Base-by-base conservation (phyloP, 2,888 invertebrate genomes). In the Mycalesis mineus region DNA sequence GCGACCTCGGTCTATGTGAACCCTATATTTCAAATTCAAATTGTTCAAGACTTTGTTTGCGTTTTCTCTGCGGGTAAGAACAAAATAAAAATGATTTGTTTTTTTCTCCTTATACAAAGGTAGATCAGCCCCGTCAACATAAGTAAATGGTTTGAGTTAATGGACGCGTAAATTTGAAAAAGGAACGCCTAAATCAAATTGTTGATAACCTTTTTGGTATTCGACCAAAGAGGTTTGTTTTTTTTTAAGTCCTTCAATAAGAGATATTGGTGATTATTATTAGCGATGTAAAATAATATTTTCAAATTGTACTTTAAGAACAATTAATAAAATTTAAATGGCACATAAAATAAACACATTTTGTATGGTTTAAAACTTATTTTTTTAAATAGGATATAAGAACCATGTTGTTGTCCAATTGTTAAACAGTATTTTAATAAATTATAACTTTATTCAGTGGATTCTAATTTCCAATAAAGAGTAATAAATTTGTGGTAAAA, bases 1-100 rank as follows among this genome's bases (percentile, higher is more conserved):
- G 72, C 77, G 78, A 80, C 78, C 77, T 78, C 78, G 69, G 70
- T 68, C 75, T 51, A 54, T 81, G 77, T 77, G 79, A 80, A 79
- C 77, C n/a, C 72, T 73, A 71, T 74, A 78, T 80, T 79, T 75
- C 72, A 78, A 76, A 76, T 78, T 74, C 71, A 71, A 80, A 78
- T 78, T 65, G 75, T 76, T 70, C 76, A 69, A 54, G 15, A 77
- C 75, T 74, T 79, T 80, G 78, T 81, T 78, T 29, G 5, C 29
- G 14, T 45, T 45, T 8, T n/a, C 29, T n/a, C 6, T 7, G 17
- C 22, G n/a, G 13, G 44, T 14, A 42, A 42, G 29, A 29, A 28
- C 31, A 3, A 31, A 45, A 14, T 7, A 3, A 11, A 15, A 47
- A 31, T 33, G 15, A 7, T 29, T 15, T 7, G 28, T 29, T 8